These are phyloP conservation scores for Rhimphoctona megacephalus DNA, from an alignment of 2,888 invertebrate genomes.

Conservation along the genomic window DNA sequence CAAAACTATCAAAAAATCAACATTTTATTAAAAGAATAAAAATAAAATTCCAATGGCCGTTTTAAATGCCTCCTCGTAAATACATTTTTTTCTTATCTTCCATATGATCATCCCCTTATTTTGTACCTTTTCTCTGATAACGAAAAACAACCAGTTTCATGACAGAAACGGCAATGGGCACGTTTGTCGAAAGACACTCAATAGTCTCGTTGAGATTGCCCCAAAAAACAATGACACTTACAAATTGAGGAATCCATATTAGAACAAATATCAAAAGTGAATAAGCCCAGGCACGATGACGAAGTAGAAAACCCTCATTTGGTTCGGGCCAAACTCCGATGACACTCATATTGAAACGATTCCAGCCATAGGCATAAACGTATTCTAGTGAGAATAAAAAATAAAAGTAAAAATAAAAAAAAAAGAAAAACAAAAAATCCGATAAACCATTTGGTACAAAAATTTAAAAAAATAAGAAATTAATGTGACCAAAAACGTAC, in stretches of 20 bases:
- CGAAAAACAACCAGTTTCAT: slow-evolving; percentile 73
- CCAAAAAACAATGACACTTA: slow-evolving; percentile 70
- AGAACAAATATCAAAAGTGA: slow-evolving; percentile 54
- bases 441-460: too few species aligned
- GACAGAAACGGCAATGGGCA: slow-evolving; percentile 71
- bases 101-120: background rate
- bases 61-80: background rate
- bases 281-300: slow-evolving; percentile 59
- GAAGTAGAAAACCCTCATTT: slow-evolving; percentile 55
- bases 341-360: slow-evolving; percentile 68
- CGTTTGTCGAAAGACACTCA: slow-evolving; percentile 73
- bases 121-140: slow-evolving; percentile 72
- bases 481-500: slow-evolving; percentile 26
- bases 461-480: background rate
- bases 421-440: background rate
- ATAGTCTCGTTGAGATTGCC: slow-evolving; percentile 71
- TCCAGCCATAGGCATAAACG: slow-evolving; percentile 70
- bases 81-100: too few species aligned
- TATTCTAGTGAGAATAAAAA: slow-evolving; percentile 10
- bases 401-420: background rate
- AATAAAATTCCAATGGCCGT: background rate
- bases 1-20: slow-evolving; percentile 41
- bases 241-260: slow-evolving; percentile 71
- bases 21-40: background rate
- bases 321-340: slow-evolving; percentile 74